Evolutionary conservation across 2,888 invertebrate species (phyloP).

Genomic region (Drosophila cognata): DNA sequence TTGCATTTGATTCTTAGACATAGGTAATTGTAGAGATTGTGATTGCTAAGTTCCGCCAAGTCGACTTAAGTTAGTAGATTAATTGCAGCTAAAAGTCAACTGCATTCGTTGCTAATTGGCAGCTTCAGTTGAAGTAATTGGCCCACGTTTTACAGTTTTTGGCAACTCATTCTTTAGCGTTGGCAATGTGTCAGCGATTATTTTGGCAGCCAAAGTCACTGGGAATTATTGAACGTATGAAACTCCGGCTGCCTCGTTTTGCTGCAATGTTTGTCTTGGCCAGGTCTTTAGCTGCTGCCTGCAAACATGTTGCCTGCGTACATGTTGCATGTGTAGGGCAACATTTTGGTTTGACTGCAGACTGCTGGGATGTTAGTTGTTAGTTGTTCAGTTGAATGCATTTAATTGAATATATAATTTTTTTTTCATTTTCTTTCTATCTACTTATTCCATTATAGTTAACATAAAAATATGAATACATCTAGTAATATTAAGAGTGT

Average conservation of each 20-base stretch:
- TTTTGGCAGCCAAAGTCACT: slow-evolving; percentile 40
- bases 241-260: not conserved
- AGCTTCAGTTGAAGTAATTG: slow-evolving; percentile 29
- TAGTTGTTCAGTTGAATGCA: not conserved
- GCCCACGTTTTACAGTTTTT: slow-evolving; percentile 43
- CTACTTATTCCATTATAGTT: not conserved
- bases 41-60: slow-evolving; percentile 8
- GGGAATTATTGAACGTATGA: slow-evolving; percentile 10
- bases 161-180: slow-evolving; percentile 33
- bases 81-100: slow-evolving; percentile 20
- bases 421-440: not conserved
- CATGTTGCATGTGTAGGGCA: slow-evolving; percentile 47
- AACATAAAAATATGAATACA: not conserved
- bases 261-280: slow-evolving; percentile 32
- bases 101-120: slow-evolving; percentile 36
- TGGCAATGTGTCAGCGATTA: slow-evolving; percentile 46
- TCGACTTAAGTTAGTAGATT: slow-evolving; percentile 27
- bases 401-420: not conserved
- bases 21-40: slow-evolving; percentile 14
- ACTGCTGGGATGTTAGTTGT: slow-evolving; percentile 1
- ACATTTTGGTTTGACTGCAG: slow-evolving; percentile 2
- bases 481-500: not conserved
- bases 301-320: slow-evolving; percentile 37
- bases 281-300: slow-evolving; percentile 11
- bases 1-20: not conserved